Conservation (phyloP, 2,888 invertebrate species). For the Deilephila elpenor region DNA sequence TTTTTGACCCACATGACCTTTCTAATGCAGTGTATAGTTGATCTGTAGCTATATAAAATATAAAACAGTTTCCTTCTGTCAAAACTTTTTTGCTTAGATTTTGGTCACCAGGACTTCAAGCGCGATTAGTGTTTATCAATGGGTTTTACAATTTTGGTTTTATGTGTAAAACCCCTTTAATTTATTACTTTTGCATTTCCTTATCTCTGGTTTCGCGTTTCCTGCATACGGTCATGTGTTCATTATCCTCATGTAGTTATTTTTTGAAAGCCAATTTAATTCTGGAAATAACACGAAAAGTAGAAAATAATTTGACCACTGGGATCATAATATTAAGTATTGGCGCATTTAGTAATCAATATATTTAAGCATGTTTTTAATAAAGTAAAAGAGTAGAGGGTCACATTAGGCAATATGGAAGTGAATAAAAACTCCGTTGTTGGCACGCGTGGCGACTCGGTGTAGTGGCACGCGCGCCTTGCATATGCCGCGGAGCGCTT, state of each 20-base stretch:
- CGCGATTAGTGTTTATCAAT: too few species aligned
- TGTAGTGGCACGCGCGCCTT: slow-evolving; percentile 57
- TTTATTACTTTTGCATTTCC: not conserved
- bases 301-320: not conserved
- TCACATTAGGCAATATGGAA: too few species aligned
- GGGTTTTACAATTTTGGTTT: too few species aligned
- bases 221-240: not conserved
- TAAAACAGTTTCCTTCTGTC: too few species aligned
- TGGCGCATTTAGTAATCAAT: not conserved
- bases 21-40: not conserved
- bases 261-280: not conserved
- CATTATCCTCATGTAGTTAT: not conserved
- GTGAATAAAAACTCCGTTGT: not conserved
- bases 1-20: not conserved
- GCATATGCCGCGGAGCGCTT: slow-evolving; percentile 63
- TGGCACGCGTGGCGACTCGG: slow-evolving; percentile 44
- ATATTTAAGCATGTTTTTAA: not conserved
- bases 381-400: not conserved
- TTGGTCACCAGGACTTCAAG: too few species aligned
- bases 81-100: too few species aligned
- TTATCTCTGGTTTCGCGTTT: not conserved
- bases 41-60: too few species aligned
- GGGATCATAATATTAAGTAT: not conserved
- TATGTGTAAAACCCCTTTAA: not conserved
- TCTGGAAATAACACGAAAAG: slow-evolving; percentile 2